Base-by-base conservation (phyloP, 35 echinoderm and acorn worm genomes). In the Lytechinus variegatus region DNA sequence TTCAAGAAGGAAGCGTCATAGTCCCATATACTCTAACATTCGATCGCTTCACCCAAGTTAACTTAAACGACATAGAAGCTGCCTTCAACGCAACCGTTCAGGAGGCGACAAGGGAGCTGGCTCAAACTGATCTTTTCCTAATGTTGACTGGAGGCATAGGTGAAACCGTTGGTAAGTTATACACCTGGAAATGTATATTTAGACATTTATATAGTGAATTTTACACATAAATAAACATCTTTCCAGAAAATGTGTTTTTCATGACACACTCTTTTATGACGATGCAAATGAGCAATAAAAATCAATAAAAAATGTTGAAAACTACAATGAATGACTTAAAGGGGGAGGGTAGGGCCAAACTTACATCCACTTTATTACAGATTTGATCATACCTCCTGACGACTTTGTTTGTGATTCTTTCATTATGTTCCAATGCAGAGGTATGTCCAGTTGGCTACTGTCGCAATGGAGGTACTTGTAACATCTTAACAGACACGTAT, bases 1-100 rank as follows among this genome's bases (percentile, higher is more conserved):
- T 90, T n/a, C 88, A 44, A 54, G 88, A 90, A 44, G 88, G 88
- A 8, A 90, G 88, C 88, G 6, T 90, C 88, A 54, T 90, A 44
- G 88, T 90, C 52, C 88, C 88, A 44, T 90, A 52, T 21, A 90
- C 88, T 10, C 29, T 90, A 0, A 90, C 88, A 90, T 90, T 90
- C 21, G 88, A 90, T 90, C 28, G 52, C 5, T 10, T 54, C 52
- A 29, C 28, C 7, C 52, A 28, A 44, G 88, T 90, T 16, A 52
- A 28, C 29, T 12, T 54, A 14, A 90, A 21, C 88, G 16, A 54
- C 88, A 44, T 90, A 44, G 88, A 33, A 44, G 9, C 88, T 52
- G 88, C 88, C 9, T 90, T 90, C 88, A 54, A 90, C 52, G 52
- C 29, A 10, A 90, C 29, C 1, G 88, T 90, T 33, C 88, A 90